phyloP scores from a whole-genome alignment of 2,888 invertebrate genomes.

The Andrena praecox region DNA sequence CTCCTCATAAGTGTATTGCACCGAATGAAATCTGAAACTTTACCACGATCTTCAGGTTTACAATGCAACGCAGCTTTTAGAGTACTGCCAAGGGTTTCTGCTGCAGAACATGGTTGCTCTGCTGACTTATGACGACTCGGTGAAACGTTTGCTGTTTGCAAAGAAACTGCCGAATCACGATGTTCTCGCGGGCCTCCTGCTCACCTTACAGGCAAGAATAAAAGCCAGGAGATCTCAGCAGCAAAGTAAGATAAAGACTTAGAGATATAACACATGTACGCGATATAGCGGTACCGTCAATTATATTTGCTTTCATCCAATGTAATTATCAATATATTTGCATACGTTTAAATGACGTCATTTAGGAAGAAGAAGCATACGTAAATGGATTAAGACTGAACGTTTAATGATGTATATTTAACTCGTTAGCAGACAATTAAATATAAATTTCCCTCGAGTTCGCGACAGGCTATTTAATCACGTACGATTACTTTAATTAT shows the following conservation, averaged over 20 bases:
- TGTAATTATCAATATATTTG: conserved; percentile 38
- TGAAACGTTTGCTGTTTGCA: conserved; percentile 94
- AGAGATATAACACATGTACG: conserved; percentile 14
- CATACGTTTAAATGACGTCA: conserved; percentile 19
- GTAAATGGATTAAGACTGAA: conserved; percentile 58
- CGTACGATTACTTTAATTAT: conserved; percentile 12
- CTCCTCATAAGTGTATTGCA: background rate
- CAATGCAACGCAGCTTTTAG: conserved; percentile 93
- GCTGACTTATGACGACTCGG: conserved; percentile 95
- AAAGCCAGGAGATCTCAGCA: conserved; percentile 87
- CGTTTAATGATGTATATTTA: conserved; percentile 29
- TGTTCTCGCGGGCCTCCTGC: conserved; percentile 92
- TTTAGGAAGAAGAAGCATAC: conserved; percentile 22
- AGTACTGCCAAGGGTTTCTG: conserved; percentile 96
- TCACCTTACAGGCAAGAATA: conserved; percentile 93
- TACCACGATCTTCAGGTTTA: conserved; percentile 88
- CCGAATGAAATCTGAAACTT: background rate
- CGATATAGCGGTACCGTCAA: background rate
- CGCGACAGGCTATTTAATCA: background rate
- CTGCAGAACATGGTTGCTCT: conserved; percentile 98
- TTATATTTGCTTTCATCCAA: conserved; percentile 14
- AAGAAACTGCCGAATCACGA: conserved; percentile 96
- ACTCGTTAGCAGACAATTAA: conserved; percentile 18
- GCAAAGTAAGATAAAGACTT: conserved; percentile 71
- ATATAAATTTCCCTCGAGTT: conserved; percentile 29